A percentile compares a stretch with the other conserved stretches of the same genome.
These are phyloP conservation scores for Drosophila recens DNA, from an alignment of 2,888 invertebrate genomes.

Conservation along the genomic window DNA sequence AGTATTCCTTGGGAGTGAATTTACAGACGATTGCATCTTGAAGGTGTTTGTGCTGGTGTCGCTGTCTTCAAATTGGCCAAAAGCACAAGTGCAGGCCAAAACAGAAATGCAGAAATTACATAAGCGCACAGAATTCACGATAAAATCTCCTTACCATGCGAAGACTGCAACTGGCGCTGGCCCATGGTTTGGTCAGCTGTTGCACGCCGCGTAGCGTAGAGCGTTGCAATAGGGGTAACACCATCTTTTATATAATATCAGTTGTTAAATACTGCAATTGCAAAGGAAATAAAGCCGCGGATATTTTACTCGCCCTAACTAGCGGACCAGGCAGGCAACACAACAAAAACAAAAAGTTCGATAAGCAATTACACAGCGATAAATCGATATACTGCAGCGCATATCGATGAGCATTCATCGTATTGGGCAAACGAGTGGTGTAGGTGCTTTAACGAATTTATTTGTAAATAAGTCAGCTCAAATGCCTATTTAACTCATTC, in stretches of 20 bases:
- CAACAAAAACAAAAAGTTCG: slow-evolving; percentile 53
- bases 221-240: slow-evolving; percentile 76
- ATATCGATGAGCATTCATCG: slow-evolving; percentile 36
- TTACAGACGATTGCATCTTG: background rate
- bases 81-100: slow-evolving; percentile 29
- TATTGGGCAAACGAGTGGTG: too few relatives aligned
- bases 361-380: slow-evolving; percentile 24
- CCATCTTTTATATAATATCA: slow-evolving; percentile 67
- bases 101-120: slow-evolving; percentile 66
- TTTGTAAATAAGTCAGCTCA: background rate
- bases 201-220: slow-evolving; percentile 77
- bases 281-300: slow-evolving; percentile 46
- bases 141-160: slow-evolving; percentile 75
- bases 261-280: slow-evolving; percentile 36
- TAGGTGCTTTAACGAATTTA: background rate
- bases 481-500: background rate
- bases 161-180: slow-evolving; percentile 51
- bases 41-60: background rate
- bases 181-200: slow-evolving; percentile 75
- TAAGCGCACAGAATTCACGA: slow-evolving; percentile 53
- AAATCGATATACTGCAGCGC: background rate
- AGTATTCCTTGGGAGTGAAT: background rate
- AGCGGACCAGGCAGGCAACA: slow-evolving; percentile 45
- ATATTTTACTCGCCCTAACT: slow-evolving; percentile 45
- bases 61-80: slow-evolving; percentile 12